A percentile compares a stretch with the other conserved stretches of the same genome.
phyloP scores from a whole-genome alignment of 2,113 vertebrate genomes.

The Strix uralensis region DNA sequence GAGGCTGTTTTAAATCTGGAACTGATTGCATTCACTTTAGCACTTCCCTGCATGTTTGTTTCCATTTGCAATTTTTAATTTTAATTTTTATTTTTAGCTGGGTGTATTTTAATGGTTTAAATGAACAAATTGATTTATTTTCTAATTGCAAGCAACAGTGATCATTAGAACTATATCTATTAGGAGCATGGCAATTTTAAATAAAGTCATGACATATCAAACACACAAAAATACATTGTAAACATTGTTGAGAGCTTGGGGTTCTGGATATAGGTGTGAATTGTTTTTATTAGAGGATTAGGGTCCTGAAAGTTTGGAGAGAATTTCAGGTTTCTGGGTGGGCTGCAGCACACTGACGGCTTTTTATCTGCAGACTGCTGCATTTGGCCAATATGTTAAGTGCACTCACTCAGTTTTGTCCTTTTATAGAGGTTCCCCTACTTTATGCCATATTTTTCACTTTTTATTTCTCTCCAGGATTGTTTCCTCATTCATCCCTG shows the following conservation, averaged over 20 bases:
- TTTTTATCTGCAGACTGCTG: constrained; percentile 19
- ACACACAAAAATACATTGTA: neutral
- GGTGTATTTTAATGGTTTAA: neutral
- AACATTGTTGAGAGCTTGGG: neutral
- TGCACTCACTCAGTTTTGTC: neutral
- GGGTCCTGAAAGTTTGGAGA: neutral
- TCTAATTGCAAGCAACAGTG: neutral
- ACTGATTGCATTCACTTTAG: constrained; percentile 24
- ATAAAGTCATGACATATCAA: neutral
- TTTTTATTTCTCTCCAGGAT: constrained; percentile 21
- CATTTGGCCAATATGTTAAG: neutral
- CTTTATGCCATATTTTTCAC: neutral
- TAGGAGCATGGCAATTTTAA: neutral
- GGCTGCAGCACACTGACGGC: neutral
- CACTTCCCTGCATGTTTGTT: neutral
- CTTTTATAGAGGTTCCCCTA: constrained; percentile 41
- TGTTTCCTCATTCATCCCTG: neutral
- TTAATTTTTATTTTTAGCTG: constrained; percentile 40
- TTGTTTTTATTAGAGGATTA: neutral
- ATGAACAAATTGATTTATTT: neutral
- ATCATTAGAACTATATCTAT: neutral
- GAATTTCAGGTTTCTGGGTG: constrained; percentile 29
- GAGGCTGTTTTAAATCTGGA: constrained; percentile 35
- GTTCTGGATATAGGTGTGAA: neutral
- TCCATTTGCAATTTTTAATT: constrained; percentile 9